Evolutionary conservation across 2,797 vertebrate species (phyloP), one percentile per base, ranked within the genome.

Genomic region (Platyrinchus mystaceus): DNA sequence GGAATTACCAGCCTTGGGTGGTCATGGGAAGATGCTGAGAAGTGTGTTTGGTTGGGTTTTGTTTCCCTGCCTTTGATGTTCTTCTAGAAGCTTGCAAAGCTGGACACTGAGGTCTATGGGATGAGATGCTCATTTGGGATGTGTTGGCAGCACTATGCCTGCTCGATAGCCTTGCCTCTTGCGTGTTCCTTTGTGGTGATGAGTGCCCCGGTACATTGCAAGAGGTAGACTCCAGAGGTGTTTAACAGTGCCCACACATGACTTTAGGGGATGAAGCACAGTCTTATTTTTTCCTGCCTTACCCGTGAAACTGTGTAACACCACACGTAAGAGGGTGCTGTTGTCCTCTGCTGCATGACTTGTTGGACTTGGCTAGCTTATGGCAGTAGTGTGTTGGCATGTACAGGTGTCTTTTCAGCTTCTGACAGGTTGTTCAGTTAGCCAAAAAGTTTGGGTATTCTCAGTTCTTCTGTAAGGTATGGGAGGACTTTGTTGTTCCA

Each of bases 371-470:
- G 23, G 14, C 39, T 69, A 26, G 18, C 26, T 81, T 76, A 6
- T 32, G 55, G 50, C 36, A 58, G 39, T 46, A 28, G 6, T 4
- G 3, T 55, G 30, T 62, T 0, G 0, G n/a, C 36, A 79, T 12
- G 16, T 34, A 30, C 2, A 41, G 23, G 28, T 22, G 15, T 53
- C 30, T 81, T 82, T 81, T 78, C 32, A 81, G 3, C 28, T 89
- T 66, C 39, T 76, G 30, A 21, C 8, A 30, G 26, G 10, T 58
- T 69, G n/a, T 62, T 59, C 49, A 34, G 21, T 70, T 91, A 87
- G 44, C 34, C 28, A 39, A 15, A 76, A 70, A 18, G 17, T 81
- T 56, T 69, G 24, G 1, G 3, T 68, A 14, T 84, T 30, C 30
- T 79, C 26, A 24, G 15, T 70, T 87, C 43, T 50, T 77, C 37